phyloP scores from a whole-genome alignment of 2,888 invertebrate genomes.

The Metellina segmentata region DNA sequence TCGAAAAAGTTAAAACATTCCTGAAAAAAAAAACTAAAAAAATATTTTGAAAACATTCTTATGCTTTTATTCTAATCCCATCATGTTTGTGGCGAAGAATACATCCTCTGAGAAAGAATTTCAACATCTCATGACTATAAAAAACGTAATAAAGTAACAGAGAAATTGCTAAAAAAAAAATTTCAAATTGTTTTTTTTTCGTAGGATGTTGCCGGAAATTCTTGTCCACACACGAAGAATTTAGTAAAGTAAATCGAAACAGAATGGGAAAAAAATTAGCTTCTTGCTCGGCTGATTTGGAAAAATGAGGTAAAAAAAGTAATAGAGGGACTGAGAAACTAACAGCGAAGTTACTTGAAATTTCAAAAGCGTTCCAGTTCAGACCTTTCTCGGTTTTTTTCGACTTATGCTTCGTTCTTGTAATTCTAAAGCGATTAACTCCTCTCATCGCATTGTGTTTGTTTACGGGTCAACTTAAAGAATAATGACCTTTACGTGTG shows the following conservation, averaged over 20 bases:
- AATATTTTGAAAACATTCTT: too few species aligned
- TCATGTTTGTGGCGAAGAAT: too few species aligned
- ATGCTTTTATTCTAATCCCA: too few species aligned
- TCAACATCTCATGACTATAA: too few species aligned
- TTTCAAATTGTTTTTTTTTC: too few species aligned
- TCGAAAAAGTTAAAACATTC: too few species aligned
- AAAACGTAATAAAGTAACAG: too few species aligned
- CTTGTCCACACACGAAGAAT: neutral
- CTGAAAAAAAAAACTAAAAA: too few species aligned
- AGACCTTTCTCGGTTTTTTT: neutral
- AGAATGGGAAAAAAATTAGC: neutral
- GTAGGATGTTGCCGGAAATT: too few species aligned
- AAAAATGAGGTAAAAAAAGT: neutral
- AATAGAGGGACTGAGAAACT: neutral
- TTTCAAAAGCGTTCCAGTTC: neutral
- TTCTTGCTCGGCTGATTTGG: neutral
- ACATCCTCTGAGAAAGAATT: too few species aligned
- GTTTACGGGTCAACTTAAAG: constrained; percentile 24
- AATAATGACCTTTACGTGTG: constrained; percentile 48
- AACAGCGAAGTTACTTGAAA: neutral
- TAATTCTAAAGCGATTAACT: neutral
- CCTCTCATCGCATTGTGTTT: neutral
- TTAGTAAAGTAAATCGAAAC: neutral
- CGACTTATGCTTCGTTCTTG: neutral
- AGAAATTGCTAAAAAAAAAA: too few species aligned